Percentiles rank a stretch among this genome's conserved stretches.
These are phyloP conservation scores for Chromobotia macracanthus DNA, from an alignment of 2,797 vertebrate species.

Conservation along the genomic window DNA sequence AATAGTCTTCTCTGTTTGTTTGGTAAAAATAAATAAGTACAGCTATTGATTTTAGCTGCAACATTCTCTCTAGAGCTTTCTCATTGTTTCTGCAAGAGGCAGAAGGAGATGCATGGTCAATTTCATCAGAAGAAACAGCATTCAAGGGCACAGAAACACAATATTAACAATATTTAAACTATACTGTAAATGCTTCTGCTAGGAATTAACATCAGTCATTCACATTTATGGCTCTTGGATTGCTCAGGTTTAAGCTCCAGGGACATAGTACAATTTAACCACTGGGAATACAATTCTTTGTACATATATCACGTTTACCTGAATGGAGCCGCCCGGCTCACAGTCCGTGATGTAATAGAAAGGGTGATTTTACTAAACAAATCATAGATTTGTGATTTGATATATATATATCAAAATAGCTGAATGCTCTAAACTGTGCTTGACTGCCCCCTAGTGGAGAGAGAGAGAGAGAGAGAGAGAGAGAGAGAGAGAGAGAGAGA, in stretches of 20 bases:
- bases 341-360: background rate
- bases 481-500: too few relatives aligned
- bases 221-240: too few relatives aligned
- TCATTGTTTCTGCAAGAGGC: constrained; percentile 30
- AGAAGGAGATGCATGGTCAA: constrained; percentile 33
- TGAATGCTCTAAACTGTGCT: too few relatives aligned
- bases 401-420: too few relatives aligned
- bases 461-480: background rate
- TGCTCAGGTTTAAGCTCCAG: too few relatives aligned
- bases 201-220: too few relatives aligned
- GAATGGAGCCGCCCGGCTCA: too few relatives aligned
- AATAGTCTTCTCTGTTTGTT: constrained; percentile 30
- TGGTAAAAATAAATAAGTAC: constrained; percentile 40
- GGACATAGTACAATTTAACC: too few relatives aligned
- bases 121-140: constrained; percentile 41
- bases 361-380: background rate
- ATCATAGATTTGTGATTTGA: too few relatives aligned
- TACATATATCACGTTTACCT: too few relatives aligned
- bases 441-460: constrained; percentile 35
- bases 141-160: constrained; percentile 50
- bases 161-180: constrained; percentile 48
- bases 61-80: constrained; percentile 30
- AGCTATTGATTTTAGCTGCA: constrained; percentile 47
- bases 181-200: background rate
- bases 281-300: too few relatives aligned